A percentile compares a stretch with the other conserved stretches of the same genome.
Conservation (phyloP, 1,140 invertebrate genomes). For the Steinernema khuongi region DNA sequence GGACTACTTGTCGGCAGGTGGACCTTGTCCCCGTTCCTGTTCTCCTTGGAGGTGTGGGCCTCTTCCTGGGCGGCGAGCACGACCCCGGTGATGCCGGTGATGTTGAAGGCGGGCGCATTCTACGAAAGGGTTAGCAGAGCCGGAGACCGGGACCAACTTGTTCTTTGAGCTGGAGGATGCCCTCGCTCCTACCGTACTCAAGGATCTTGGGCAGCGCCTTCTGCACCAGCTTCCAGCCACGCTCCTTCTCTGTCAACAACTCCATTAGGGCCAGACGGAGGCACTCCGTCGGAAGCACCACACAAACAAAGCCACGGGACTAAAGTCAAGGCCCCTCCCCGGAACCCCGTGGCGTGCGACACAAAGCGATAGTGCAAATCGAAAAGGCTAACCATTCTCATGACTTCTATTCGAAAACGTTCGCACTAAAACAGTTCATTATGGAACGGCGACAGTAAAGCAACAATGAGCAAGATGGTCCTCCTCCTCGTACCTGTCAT, state of each 20-base stretch:
- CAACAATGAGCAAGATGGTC: neutral
- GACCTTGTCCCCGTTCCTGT: slow-evolving; percentile 51
- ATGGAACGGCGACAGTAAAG: slow-evolving; percentile 16
- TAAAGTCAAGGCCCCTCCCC: no score
- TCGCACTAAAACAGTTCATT: slow-evolving; percentile 22
- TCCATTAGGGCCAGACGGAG: slow-evolving; percentile 9
- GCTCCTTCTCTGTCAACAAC: slow-evolving; percentile 28
- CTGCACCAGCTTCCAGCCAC: slow-evolving; percentile 54
- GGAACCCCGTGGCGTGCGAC: neutral
- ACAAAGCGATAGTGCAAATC: slow-evolving; percentile 20
- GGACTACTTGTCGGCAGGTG: slow-evolving; percentile 55
- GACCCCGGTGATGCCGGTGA: slow-evolving; percentile 57
- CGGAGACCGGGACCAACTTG: slow-evolving; percentile 18
- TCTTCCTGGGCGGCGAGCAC: slow-evolving; percentile 57
- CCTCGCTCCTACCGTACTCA: slow-evolving; percentile 54
- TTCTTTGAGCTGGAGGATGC: slow-evolving; percentile 50
- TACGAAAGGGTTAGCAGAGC: slow-evolving; percentile 6
- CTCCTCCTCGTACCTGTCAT: slow-evolving; percentile 34
- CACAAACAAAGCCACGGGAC: no score
- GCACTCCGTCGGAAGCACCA: slow-evolving; percentile 20
- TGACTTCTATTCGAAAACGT: slow-evolving; percentile 3
- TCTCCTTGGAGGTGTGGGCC: slow-evolving; percentile 50
- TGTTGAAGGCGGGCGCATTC: neutral
- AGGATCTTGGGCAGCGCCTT: slow-evolving; percentile 53
- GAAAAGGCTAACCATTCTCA: neutral